Base-by-base conservation (phyloP, 2,888 invertebrate genomes). In the Habroteleia sp. region DNA sequence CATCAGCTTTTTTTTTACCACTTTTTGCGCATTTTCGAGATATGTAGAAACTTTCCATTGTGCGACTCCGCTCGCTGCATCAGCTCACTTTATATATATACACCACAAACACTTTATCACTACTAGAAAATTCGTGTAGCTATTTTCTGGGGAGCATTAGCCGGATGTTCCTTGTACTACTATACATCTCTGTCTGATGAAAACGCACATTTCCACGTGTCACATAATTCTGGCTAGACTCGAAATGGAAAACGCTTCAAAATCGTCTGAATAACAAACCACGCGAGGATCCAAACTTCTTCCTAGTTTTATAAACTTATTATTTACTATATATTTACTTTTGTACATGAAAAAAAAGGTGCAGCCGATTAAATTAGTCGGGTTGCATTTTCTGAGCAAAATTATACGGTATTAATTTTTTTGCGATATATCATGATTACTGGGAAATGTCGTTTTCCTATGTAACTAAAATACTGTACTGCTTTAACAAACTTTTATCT, bases 81-180 rank as follows among this genome's bases (percentile, higher is more conserved):
- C 60, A 52, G 62, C 63, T 48, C 35, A 10, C 60, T 50, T 50
- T 13, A 13, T 7, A 39, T 27, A 39, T 29, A 37, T 11, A 1
- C 1, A 44, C 65, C 75, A 58, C 60, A 66, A 75, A 75, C 62
- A 75, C 75, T 75, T 75, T 71, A 71, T 71, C 71, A 75, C 71
- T 71, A 75, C 75, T 71, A 66, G 75, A 75, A 76, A 76, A 76
- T 76, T 76, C 68, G 76, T 72, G 76, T 72, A 66, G 76, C 76
- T 72, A 76, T 75, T 75, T 71, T 75, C 75, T 75, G 56, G 60
- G 54, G 33, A 75, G 71, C 75, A 75, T 75, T 75, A 75, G 75
- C 60, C 71, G 75, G 75, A 75, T 71, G 66, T 72, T 72, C 72
- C 76, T 72, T 66, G 76, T 63, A 54, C 48, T 39, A 56, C 56